Conservation (phyloP, 2,888 invertebrate species). For the Drosophila antonietae region DNA sequence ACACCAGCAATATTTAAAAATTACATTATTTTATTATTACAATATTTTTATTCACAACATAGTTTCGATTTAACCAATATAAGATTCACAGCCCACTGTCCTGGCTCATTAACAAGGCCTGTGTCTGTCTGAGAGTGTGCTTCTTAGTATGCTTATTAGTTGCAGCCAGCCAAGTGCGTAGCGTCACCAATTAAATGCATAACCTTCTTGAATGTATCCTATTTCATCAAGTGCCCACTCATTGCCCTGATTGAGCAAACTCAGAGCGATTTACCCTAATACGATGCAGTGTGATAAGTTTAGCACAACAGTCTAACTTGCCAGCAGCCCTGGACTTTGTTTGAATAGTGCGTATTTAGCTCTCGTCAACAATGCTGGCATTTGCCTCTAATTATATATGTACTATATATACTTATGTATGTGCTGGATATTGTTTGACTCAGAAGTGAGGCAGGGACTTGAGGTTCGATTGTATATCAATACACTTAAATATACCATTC, state of each 20-base stretch:
- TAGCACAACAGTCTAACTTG: slow-evolving; percentile 19
- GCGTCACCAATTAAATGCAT: slow-evolving; percentile 36
- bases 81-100: slow-evolving; percentile 25
- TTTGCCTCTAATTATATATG: slow-evolving; percentile 59
- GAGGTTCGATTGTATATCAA: slow-evolving; percentile 30
- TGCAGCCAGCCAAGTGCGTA: slow-evolving; percentile 37
- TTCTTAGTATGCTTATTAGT: slow-evolving; percentile 56
- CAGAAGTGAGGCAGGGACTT: slow-evolving; percentile 1
- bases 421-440: slow-evolving; percentile 1
- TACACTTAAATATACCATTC: slow-evolving; percentile 45
- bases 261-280: slow-evolving; percentile 7
- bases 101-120: slow-evolving; percentile 13
- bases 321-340: slow-evolving; percentile 15
- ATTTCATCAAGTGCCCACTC: slow-evolving; percentile 8
- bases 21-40: no score
- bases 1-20: no score
- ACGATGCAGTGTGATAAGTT: not conserved
- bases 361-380: slow-evolving; percentile 67
- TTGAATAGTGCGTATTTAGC: slow-evolving; percentile 28
- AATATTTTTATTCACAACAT: not conserved
- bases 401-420: not conserved
- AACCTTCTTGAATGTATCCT: slow-evolving; percentile 11
- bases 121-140: slow-evolving; percentile 21
- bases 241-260: not conserved
- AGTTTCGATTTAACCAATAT: no score